Evolutionary conservation across 1,140 invertebrate species (phyloP), one percentile per base, ranked within the genome.

Genomic region (Bombus waltoni): DNA sequence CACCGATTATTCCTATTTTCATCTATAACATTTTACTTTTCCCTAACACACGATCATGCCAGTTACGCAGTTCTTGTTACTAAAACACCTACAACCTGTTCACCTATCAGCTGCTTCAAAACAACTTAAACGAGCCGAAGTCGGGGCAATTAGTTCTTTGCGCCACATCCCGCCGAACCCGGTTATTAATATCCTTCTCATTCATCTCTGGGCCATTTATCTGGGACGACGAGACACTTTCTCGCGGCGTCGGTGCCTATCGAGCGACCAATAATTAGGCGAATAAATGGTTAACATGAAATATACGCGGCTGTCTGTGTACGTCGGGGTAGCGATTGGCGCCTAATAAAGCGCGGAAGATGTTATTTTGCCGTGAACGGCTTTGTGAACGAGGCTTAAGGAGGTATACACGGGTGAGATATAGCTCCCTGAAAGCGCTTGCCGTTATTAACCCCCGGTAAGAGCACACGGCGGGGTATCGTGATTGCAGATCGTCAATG

Each of bases 401-500:
- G 42, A 85, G 89, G 85, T 65, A 66, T 66, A 72, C 79, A 83
- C 66, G 83, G 79, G 70, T 90, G 87, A 92, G 89, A 91, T 91
- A 91, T 87, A 90, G 86, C 90, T 87, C 85, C 81, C 85, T 92
- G 87, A 91, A 92, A 88, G 72, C 87, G 85, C 47, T 90, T 82
- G 87, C 80, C 89, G 84, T 92, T 92, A 92, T 92, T 91, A 92
- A 90, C 76, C 89, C 84, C 74, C 83, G 70, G 85, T 86, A 90
- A 91, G 88, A 89, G 80, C 85, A 80, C 88, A 68, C 82, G 88
- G 74, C 80, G 73, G 88, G 90, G 68, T 91, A 89, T 87, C 88
- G 72, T 91, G 90, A 91, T 91, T 88, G 90, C 82, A 42, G 91
- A 88, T 91, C 90, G 87, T 91, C 91, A 91, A 85, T 88, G 86